Percentiles rank a stretch among this genome's conserved stretches.
Conservation (phyloP, 2,113 vertebrate genomes). For the Phycodurus eques region DNA sequence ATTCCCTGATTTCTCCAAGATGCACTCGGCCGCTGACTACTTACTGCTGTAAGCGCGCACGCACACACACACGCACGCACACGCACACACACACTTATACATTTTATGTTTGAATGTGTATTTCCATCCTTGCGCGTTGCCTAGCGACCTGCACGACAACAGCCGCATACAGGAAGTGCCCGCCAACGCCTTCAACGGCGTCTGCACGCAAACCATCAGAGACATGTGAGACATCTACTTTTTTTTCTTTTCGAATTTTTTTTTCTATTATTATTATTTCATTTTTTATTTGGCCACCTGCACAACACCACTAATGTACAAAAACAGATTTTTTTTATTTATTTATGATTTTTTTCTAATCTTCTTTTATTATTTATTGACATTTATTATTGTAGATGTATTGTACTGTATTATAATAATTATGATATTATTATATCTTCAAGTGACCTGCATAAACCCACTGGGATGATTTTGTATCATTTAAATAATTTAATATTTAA, state of each 20-base stretch:
- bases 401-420: no score
- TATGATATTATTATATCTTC: no score
- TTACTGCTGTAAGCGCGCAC: slow-evolving; percentile 64
- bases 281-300: neutral
- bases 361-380: no score
- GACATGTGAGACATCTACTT: slow-evolving; percentile 62
- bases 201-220: slow-evolving; percentile 62
- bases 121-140: slow-evolving; percentile 7
- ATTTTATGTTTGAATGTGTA: neutral
- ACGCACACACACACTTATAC: neutral
- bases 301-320: neutral
- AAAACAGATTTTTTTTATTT: neutral
- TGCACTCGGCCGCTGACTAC: slow-evolving; percentile 45
- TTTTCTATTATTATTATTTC: neutral
- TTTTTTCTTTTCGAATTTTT: no score
- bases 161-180: slow-evolving; percentile 62
- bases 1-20: slow-evolving; percentile 66
- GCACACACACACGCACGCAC: neutral
- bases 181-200: slow-evolving; percentile 70
- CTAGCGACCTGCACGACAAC: slow-evolving; percentile 71
- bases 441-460: no score
- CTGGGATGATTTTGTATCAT: no score
- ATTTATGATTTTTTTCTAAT: no score
- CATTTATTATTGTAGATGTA: no score
- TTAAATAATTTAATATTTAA: no score